Percentiles rank a stretch among this genome's conserved stretches.
phyloP scores from a whole-genome alignment of 2,113 vertebrate species.

The Psittacus erithacus region DNA sequence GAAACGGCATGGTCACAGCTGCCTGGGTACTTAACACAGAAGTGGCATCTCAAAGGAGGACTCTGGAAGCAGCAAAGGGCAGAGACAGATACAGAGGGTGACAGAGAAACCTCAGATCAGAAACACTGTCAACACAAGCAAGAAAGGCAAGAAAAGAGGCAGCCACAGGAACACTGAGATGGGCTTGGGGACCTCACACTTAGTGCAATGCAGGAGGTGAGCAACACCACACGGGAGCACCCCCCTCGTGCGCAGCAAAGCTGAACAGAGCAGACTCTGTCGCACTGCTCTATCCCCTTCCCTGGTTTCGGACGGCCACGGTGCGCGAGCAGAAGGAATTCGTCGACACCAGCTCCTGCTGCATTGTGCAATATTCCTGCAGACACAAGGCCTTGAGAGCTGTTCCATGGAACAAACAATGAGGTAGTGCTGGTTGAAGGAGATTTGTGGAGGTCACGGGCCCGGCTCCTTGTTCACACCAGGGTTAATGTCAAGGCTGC shows the following conservation, averaged over 20 bases:
- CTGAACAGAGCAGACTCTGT: fast-evolving
- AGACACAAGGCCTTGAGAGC: neutral
- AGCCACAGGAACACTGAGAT: neutral
- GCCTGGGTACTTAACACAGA: fast-evolving
- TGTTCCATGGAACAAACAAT: neutral
- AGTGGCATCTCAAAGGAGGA: fast-evolving
- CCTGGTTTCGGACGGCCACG: neutral
- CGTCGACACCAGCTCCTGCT: neutral
- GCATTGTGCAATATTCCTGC: neutral
- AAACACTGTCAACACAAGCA: fast-evolving
- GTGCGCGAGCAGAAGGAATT: neutral
- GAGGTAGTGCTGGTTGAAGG: neutral
- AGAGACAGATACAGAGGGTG: neutral
- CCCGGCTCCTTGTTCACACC: neutral
- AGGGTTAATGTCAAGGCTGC: neutral
- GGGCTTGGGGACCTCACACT: fast-evolving
- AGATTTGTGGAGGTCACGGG: neutral
- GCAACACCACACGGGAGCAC: fast-evolving
- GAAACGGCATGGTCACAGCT: fast-evolving
- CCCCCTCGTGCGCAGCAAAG: fast-evolving
- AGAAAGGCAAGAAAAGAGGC: neutral
- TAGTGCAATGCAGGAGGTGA: neutral
- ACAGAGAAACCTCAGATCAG: neutral
- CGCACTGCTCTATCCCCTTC: neutral
- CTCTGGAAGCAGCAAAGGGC: neutral